Evolutionary conservation across 1,140 invertebrate species (phyloP), one percentile per base, ranked within the genome.

Genomic region (Cyclargus thomasi): DNA sequence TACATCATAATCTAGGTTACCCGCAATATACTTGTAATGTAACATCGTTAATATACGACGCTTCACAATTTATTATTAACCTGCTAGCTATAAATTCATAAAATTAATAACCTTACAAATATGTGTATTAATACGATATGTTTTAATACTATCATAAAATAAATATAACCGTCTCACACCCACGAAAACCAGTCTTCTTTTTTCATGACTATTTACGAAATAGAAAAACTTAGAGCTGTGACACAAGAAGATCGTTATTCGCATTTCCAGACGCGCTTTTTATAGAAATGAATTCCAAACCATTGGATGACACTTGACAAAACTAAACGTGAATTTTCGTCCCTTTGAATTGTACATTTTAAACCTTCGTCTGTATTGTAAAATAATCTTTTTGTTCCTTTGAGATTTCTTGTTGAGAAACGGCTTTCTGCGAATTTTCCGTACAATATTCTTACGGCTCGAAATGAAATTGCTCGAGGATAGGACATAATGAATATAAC

Each of bases 271-370:
- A 68, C 59, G 63, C 21, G 53, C 65, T 69, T 72, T 72, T 73
- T 73, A 70, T 73, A 71, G 65, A 74, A 73, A 74, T 69, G 35
- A 67, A 70, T 72, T 71, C 57, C 62, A 69, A 70, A 72, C 68
- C 66, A 72, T 69, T 67, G 63, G 63, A 64, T 65, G 70, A 57
- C 64, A 68, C 64, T 71, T 39, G 67, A 71, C 67, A 68, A 66
- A 68, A 64, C 23, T 65, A 66, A 57, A 71, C 64, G 20, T 17
- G n/a, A 66, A 47, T 47, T 47, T 47, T 47, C 39, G 53, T 17
- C 53, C 55, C 55, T 21, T 59, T 17, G 17, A 21, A 20, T 20
- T 59, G 55, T 59, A 59, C 55, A 59, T 59, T 59, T 59, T 59
- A 59, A 59, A 20, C 20, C 53, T 55, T 55, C 55, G 1, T 59